Evolutionary conservation across 2,113 vertebrate genomes (phyloP).

Genomic region (Centropus bengalensis): DNA sequence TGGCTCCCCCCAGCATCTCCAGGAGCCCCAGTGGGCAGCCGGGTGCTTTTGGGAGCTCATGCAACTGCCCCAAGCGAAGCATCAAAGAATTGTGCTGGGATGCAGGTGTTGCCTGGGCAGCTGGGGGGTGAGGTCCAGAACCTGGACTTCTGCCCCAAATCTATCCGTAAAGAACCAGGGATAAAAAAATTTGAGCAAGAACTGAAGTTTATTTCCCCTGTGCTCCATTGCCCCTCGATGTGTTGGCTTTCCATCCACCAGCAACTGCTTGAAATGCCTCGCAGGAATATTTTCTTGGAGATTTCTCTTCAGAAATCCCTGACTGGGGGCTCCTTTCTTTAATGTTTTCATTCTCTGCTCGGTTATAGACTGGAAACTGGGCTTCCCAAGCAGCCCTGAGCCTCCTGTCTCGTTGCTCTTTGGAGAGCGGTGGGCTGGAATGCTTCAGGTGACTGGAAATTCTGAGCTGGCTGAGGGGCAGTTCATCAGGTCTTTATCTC

Average conservation of each 20-base stretch:
- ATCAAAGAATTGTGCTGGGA: neutral
- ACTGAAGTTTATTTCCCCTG: neutral
- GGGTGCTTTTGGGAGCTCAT: rapidly evolving
- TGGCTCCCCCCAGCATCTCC: neutral
- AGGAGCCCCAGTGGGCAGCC: rapidly evolving
- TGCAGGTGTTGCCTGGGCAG: neutral
- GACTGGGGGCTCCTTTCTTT: neutral
- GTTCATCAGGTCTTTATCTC: neutral
- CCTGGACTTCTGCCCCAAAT: neutral
- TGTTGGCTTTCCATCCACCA: neutral
- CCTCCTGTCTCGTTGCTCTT: neutral
- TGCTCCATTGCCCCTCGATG: neutral
- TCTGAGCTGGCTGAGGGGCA: neutral
- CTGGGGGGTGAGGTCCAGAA: neutral
- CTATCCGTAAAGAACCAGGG: neutral
- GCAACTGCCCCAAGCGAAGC: neutral
- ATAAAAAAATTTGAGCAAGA: neutral
- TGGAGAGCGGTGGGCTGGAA: neutral
- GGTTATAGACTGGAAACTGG: neutral
- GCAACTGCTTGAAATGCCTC: neutral
- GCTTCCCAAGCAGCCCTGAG: neutral
- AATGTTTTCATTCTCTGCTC: neutral
- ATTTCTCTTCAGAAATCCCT: neutral
- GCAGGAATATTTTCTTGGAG: neutral
- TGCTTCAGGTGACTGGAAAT: neutral